Percentiles rank a stretch among this genome's conserved stretches.
Evolutionary conservation across 2,888 invertebrate genomes (phyloP).

Genomic region (Drosophila gaucha): DNA sequence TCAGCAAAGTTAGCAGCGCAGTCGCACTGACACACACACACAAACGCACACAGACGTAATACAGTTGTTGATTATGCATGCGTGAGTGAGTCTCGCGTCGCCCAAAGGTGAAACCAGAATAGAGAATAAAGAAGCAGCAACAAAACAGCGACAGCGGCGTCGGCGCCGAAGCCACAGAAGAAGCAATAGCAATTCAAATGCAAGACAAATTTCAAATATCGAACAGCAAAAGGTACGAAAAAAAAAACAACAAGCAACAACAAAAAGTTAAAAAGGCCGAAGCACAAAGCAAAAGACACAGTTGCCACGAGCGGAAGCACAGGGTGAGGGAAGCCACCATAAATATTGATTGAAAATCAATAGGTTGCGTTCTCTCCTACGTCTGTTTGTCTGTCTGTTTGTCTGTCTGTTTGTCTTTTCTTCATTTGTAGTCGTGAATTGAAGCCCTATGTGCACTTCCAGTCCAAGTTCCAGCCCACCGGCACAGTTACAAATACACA

Average conservation of each 20-base stretch:
- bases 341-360: slow-evolving; percentile 78
- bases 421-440: slow-evolving; percentile 44
- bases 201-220: slow-evolving; percentile 79
- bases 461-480: slow-evolving; percentile 53
- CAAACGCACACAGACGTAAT: slow-evolving; percentile 12
- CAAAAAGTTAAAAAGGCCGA: slow-evolving; percentile 27
- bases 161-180: slow-evolving; percentile 56
- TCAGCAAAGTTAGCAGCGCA: slow-evolving; percentile 31
- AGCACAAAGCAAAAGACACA: slow-evolving; percentile 41
- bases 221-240: slow-evolving; percentile 49
- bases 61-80: slow-evolving; percentile 72
- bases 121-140: slow-evolving; percentile 34
- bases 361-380: slow-evolving; percentile 50
- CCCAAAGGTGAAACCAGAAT: slow-evolving; percentile 71
- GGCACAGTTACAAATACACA: slow-evolving; percentile 28
- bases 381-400: slow-evolving; percentile 19
- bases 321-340: slow-evolving; percentile 39
- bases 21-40: slow-evolving; percentile 26
- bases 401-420: slow-evolving; percentile 28
- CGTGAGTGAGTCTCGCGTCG: slow-evolving; percentile 62
- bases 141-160: slow-evolving; percentile 20
- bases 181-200: slow-evolving; percentile 81
- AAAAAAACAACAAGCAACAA: slow-evolving; percentile 25
- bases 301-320: slow-evolving; percentile 25
- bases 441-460: slow-evolving; percentile 56